These are phyloP conservation scores for Corynorhinus townsendii DNA, from an alignment of 2,113 vertebrate species.

Conservation along the genomic window DNA sequence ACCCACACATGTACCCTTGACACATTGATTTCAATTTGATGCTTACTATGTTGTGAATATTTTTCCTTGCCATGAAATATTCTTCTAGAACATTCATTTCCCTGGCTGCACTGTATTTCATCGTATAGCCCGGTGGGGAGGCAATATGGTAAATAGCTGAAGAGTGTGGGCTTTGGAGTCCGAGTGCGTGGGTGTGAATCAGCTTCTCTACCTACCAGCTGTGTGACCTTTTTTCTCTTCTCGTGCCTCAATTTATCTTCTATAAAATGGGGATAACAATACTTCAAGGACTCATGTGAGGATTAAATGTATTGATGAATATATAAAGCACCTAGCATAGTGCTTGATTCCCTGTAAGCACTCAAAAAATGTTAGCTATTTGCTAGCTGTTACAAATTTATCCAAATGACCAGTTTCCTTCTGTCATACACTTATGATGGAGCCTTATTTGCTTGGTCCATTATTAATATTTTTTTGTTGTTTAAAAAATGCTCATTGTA, in stretches of 20 bases:
- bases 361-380: too few species aligned
- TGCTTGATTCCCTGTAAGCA: background rate
- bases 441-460: background rate
- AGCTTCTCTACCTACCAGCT: background rate
- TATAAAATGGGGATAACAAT: background rate
- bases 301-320: background rate
- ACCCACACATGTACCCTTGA: background rate
- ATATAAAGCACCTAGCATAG: background rate
- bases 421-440: background rate
- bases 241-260: background rate
- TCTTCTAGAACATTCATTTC: background rate
- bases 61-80: background rate
- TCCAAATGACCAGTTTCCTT: background rate
- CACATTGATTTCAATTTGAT: background rate
- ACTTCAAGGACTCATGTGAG: background rate
- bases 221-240: background rate
- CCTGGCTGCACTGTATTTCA: background rate
- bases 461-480: background rate
- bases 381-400: background rate
- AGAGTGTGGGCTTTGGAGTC: background rate
- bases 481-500: background rate
- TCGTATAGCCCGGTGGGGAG: background rate
- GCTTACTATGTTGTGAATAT: background rate
- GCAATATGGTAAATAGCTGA: background rate
- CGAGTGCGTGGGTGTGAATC: background rate